Percentiles rank a stretch among this genome's conserved stretches.
Conservation (phyloP, 2,797 vertebrate species). For the Acipenser oxyrinchus region DNA sequence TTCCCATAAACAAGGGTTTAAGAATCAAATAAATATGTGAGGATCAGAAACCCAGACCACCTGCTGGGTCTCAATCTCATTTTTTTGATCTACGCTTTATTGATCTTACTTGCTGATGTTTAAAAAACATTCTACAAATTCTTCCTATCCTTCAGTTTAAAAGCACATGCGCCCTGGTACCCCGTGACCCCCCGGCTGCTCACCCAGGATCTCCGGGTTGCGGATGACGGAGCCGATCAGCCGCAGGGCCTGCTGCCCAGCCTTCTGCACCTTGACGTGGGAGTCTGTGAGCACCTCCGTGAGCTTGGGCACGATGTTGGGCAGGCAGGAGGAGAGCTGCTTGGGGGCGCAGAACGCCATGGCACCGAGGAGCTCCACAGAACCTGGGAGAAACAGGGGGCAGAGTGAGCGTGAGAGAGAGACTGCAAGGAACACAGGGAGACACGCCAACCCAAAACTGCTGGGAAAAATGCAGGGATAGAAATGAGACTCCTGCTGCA, state of each 20-base stretch:
- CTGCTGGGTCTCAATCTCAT: no score
- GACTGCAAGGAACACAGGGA: neutral
- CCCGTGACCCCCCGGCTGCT: conserved; percentile 12
- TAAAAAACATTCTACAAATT: no score
- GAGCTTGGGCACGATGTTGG: conserved; percentile 95
- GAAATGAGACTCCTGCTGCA: no score
- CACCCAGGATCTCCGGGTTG: conserved; percentile 95
- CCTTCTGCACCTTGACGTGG: conserved; percentile 96
- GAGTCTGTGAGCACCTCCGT: conserved; percentile 96
- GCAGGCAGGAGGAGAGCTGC: conserved; percentile 91
- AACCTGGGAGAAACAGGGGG: conserved; percentile 56
- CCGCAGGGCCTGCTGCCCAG: conserved; percentile 90
- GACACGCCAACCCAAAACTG: neutral
- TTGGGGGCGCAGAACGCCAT: conserved; percentile 97
- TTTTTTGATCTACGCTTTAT: no score
- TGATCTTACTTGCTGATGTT: no score
- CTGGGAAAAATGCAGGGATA: no score
- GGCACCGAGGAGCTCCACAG: conserved; percentile 89
- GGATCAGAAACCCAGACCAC: no score
- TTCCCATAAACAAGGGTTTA: no score
- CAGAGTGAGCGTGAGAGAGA: neutral
- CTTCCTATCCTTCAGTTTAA: no score
- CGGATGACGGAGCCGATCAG: conserved; percentile 96
- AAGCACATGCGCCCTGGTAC: no score
- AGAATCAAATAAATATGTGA: no score